Evolutionary conservation across 2,113 vertebrate genomes (phyloP).

Genomic region (Stictonetta naevosa): DNA sequence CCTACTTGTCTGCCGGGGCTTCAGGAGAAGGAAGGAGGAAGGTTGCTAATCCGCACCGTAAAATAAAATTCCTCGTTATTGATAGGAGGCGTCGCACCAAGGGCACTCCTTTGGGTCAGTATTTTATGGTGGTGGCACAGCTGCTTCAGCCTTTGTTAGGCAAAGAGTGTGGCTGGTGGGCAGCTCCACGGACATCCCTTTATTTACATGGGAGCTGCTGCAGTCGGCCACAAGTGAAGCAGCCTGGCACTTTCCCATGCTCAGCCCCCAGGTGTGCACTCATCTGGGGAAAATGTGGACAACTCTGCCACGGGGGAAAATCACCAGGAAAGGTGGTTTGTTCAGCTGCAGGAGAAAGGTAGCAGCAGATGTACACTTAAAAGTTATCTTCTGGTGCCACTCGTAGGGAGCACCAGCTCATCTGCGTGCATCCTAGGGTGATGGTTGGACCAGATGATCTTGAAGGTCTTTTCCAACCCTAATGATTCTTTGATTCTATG

Average conservation of each 20-base stretch:
- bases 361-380: not conserved
- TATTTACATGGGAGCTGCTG: not conserved
- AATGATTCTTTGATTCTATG: no score
- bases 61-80: not conserved
- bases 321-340: not conserved
- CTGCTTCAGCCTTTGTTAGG: not conserved
- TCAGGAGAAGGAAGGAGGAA: not conserved
- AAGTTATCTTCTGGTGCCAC: not conserved
- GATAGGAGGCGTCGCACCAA: not conserved
- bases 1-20: not conserved
- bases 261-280: no score
- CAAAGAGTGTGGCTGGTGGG: not conserved
- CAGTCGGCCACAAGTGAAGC: not conserved
- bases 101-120: not conserved
- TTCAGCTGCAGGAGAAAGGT: not conserved
- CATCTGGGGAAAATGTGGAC: not conserved
- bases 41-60: not conserved
- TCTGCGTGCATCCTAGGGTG: not conserved
- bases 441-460: no score
- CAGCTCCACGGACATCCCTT: not conserved
- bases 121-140: not conserved
- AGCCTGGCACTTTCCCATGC: fast-evolving
- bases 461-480: no score
- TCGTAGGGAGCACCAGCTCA: not conserved
- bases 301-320: not conserved